Conservation (phyloP, 1,140 invertebrate genomes). For the Sweltsa coloradensis region DNA sequence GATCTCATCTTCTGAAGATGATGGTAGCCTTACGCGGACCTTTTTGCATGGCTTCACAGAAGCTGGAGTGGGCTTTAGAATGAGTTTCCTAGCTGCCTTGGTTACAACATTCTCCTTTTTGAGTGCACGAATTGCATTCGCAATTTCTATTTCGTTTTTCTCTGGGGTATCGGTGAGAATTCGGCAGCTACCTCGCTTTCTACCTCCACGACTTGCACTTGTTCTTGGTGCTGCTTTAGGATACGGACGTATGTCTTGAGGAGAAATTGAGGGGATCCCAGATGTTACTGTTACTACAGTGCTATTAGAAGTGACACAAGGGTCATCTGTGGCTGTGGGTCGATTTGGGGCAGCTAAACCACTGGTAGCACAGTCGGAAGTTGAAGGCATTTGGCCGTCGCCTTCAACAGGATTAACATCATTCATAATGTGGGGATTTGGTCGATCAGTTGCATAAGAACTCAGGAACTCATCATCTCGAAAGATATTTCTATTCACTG, state of each 20-base stretch:
- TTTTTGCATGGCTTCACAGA: too few species aligned
- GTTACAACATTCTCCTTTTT: background rate
- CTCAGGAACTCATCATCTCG: conserved; percentile 25
- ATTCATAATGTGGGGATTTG: conserved; percentile 6
- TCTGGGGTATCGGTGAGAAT: background rate
- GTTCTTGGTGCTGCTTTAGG: background rate
- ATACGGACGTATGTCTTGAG: background rate
- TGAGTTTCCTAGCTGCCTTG: background rate
- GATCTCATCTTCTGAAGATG: too few species aligned
- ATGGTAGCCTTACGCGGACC: too few species aligned
- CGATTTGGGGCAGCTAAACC: background rate
- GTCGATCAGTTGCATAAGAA: conserved; percentile 24
- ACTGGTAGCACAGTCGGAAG: background rate
- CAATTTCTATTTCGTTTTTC: background rate
- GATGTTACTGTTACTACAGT: background rate
- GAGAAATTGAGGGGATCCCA: background rate
- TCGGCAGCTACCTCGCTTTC: conserved; percentile 1
- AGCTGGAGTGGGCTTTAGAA: too few species aligned
- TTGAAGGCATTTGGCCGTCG: background rate
- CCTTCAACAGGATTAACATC: background rate
- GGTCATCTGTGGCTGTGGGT: background rate
- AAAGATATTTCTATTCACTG: conserved; percentile 26
- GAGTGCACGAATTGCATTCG: background rate
- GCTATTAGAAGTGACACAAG: background rate
- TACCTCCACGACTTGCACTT: background rate